Conservation (phyloP, 2,113 vertebrate species). For the Bubo bubo region DNA sequence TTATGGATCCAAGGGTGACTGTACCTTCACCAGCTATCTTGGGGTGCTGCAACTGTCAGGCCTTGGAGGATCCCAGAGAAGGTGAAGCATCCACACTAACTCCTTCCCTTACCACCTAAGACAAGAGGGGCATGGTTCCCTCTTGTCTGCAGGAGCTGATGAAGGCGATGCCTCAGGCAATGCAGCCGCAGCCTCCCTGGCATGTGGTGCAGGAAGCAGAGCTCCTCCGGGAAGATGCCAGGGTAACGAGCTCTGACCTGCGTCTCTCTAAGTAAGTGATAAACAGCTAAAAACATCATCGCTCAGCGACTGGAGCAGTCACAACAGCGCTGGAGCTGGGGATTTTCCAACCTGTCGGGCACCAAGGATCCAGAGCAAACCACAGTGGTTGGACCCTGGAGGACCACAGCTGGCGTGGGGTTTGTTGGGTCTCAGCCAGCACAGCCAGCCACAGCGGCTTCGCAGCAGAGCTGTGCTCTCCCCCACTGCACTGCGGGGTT, state of each 20-base stretch:
- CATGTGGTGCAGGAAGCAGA: conserved; percentile 26
- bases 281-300: conserved; percentile 1
- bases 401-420: background rate
- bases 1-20: background rate
- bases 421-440: background rate
- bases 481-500: background rate
- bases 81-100: background rate
- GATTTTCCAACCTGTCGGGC: background rate
- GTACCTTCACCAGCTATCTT: background rate
- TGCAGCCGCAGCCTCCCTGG: conserved; percentile 1
- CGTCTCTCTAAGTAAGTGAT: background rate
- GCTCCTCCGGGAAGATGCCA: background rate
- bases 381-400: background rate
- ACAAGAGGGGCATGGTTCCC: background rate
- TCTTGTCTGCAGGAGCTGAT: background rate
- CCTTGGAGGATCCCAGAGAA: background rate
- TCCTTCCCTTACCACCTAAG: background rate
- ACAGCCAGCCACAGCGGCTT: background rate
- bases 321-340: background rate
- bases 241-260: conserved; percentile 29
- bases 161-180: background rate
- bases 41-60: background rate
- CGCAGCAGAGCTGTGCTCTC: background rate
- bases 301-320: background rate
- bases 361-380: background rate